Evolutionary conservation across 2,888 invertebrate genomes (phyloP), one percentile per base, ranked within the genome.

Genomic region (Drosophila kambysellisi): DNA sequence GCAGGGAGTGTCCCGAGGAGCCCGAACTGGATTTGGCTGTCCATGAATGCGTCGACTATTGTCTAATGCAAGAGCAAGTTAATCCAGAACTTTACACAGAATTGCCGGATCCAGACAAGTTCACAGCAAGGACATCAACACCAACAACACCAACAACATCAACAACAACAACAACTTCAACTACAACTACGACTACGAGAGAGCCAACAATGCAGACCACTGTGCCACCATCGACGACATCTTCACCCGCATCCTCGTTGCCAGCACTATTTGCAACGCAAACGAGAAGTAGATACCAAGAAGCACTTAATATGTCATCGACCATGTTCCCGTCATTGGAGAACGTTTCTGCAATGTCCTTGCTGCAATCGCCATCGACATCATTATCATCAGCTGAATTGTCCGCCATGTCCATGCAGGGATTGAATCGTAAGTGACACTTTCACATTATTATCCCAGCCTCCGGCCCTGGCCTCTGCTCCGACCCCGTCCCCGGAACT

Each of bases 1-100:
- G 96, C 83, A 94, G 96, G 74, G 96, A 96, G 92, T 97, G 96
- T 91, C 96, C 96, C 0, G 96, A 95, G 82, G 95, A 95, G 76
- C 96, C 96, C 82, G 95, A 95, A 86, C 93, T 96, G 35, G 96
- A 96, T 90, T 95, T 97, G 88, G 95, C 96, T 20, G 94, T 96
- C 39, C 95, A 96, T 83, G 94, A 95, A 81, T 97, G 96, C 88
- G 94, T 95, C 12, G 96, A 96, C 92, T 96, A 96, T 92, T 97
- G 96, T 90, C 92, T 95, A 77, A 92, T 96, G 70, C 94, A 93
- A 70, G 90, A 91, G 68, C 92, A 93, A 72, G 90, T 92, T 77
- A 92, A 93, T 83, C 90, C 91, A 39, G 66, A 86, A 65, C 83
- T 91, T 58, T 91, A 83, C 78, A 82, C 80, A 50, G 82, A 83